A percentile compares a stretch with the other conserved stretches of the same genome.
Evolutionary conservation across 2,888 invertebrate species (phyloP).

Genomic region (Zaprionus bogoriensis): DNA sequence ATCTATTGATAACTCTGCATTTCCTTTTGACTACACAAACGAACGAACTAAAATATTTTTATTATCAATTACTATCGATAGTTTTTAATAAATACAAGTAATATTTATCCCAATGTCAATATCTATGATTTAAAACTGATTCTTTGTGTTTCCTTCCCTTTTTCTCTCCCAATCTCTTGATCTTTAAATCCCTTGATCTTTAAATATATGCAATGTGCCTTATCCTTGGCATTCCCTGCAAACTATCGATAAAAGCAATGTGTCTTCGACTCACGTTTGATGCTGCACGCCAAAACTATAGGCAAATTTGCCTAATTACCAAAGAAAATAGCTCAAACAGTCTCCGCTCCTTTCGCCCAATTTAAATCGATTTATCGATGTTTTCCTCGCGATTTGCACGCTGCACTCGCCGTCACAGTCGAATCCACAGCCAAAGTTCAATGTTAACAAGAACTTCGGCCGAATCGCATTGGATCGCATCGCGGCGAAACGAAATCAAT

Average conservation of each 20-base stretch:
- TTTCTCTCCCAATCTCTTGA: background rate
- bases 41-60: too few species aligned
- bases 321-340: background rate
- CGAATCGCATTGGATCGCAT: background rate
- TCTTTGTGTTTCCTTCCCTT: too few species aligned
- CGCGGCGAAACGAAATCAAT: slow-evolving; percentile 44
- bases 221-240: background rate
- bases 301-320: background rate
- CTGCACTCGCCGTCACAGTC: background rate
- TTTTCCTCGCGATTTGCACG: background rate
- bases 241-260: background rate
- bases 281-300: background rate
- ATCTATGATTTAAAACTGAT: too few species aligned
- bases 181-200: background rate
- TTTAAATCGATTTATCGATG: slow-evolving; percentile 18
- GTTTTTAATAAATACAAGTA: too few species aligned
- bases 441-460: slow-evolving; percentile 57
- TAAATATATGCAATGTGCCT: background rate
- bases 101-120: too few species aligned
- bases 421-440: slow-evolving; percentile 53
- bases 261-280: background rate
- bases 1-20: too few species aligned
- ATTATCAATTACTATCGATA: too few species aligned
- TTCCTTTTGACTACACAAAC: too few species aligned
- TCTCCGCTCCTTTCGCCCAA: background rate